Percentiles rank a stretch among this genome's conserved stretches.
Evolutionary conservation across 1,140 invertebrate genomes (phyloP).

Genomic region (Wiebesia pumilae): DNA sequence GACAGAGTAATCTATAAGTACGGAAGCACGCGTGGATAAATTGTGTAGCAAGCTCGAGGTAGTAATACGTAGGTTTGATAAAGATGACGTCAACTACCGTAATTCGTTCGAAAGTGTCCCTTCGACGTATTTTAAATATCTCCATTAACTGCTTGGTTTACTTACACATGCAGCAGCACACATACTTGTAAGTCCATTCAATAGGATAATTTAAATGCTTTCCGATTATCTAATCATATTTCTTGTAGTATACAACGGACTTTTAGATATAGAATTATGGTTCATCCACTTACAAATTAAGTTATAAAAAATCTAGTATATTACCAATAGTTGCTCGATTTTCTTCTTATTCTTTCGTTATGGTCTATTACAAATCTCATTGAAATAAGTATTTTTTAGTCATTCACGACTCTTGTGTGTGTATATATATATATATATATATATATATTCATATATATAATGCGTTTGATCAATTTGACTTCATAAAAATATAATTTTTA

Average conservation of each 20-base stretch:
- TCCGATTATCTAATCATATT: background rate
- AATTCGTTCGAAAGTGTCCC: background rate
- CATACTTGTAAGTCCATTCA: background rate
- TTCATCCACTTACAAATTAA: background rate
- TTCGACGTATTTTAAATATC: background rate
- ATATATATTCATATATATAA: no score
- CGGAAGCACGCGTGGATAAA: background rate
- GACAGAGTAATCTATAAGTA: constrained; percentile 9
- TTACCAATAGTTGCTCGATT: no score
- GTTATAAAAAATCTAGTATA: no score
- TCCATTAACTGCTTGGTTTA: background rate
- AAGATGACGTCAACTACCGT: constrained; percentile 14
- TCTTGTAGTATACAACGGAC: background rate
- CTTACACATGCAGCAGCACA: background rate
- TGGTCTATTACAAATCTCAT: no score
- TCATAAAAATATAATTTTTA: no score
- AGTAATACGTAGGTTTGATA: constrained; percentile 7
- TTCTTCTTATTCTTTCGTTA: no score
- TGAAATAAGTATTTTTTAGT: no score
- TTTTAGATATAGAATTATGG: background rate
- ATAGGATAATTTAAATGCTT: background rate
- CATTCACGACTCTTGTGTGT: no score
- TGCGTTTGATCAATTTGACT: no score
- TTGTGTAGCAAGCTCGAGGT: background rate
- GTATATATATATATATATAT: no score